These are phyloP conservation scores for Cylloceria caligata DNA, from an alignment of 2,888 invertebrate genomes.

Conservation along the genomic window DNA sequence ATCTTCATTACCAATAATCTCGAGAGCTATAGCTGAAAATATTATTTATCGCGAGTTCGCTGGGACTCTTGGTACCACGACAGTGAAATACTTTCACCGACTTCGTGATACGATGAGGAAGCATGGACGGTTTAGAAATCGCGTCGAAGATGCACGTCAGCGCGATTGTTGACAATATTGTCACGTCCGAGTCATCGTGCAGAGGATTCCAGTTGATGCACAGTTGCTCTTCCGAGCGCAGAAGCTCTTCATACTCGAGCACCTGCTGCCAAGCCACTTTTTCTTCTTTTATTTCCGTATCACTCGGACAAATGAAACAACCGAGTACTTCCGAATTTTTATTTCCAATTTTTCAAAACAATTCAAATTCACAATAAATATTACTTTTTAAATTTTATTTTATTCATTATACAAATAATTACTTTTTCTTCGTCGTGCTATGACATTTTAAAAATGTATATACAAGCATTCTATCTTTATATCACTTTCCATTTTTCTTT, in stretches of 20 bases:
- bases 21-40: not conserved
- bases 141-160: slow-evolving; percentile 38
- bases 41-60: slow-evolving; percentile 30
- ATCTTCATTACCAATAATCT: not conserved
- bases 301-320: slow-evolving; percentile 15
- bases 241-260: not conserved
- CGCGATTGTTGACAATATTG: slow-evolving; percentile 52
- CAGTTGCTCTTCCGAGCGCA: not conserved
- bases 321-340: not conserved
- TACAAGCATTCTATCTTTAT: not conserved
- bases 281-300: slow-evolving; percentile 17
- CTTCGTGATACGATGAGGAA: slow-evolving; percentile 18
- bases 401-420: not conserved
- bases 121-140: slow-evolving; percentile 34
- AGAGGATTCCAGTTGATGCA: slow-evolving; percentile 29
- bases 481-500: not conserved
- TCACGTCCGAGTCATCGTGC: slow-evolving; percentile 31
- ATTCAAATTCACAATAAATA: not conserved
- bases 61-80: slow-evolving; percentile 11
- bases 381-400: not conserved
- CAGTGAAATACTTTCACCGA: slow-evolving; percentile 55
- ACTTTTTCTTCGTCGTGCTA: not conserved
- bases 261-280: slow-evolving; percentile 4
- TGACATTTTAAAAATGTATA: not conserved
- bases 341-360: not conserved